Evolutionary conservation across 2,888 invertebrate species (phyloP).

Genomic region (Orthosia incerta): DNA sequence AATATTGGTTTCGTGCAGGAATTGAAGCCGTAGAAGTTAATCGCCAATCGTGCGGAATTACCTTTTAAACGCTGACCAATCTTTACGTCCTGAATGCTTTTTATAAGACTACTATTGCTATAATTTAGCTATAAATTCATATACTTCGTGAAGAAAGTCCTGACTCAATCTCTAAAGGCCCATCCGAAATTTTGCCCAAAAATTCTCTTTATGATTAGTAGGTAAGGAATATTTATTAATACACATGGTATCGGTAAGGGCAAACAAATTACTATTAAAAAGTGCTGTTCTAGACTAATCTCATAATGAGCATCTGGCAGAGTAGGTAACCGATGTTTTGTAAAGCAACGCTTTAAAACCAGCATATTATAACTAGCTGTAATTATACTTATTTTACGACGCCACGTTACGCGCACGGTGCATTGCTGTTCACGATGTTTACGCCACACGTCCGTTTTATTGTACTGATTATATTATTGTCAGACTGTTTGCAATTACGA

Average conservation of each 20-base stretch:
- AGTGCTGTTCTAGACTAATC: no score
- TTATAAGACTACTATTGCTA: not conserved
- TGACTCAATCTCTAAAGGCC: no score
- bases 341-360: no score
- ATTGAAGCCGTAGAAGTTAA: constrained; percentile 38
- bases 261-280: no score
- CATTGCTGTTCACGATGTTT: constrained; percentile 52
- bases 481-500: constrained; percentile 67
- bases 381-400: constrained; percentile 4
- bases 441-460: constrained; percentile 57
- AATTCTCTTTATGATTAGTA: no score
- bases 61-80: constrained; percentile 28
- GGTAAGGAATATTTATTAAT: no score
- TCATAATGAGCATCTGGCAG: no score
- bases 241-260: no score
- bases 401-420: constrained; percentile 34
- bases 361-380: not conserved
- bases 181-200: no score
- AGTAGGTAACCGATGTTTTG: no score
- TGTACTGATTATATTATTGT: constrained; percentile 68
- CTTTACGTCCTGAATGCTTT: not conserved
- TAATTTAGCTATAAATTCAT: no score
- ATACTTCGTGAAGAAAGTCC: no score
- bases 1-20: constrained; percentile 43
- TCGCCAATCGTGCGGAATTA: constrained; percentile 17